phyloP scores from a whole-genome alignment of 2,797 vertebrate genomes.

The Cyclura pinguis region DNA sequence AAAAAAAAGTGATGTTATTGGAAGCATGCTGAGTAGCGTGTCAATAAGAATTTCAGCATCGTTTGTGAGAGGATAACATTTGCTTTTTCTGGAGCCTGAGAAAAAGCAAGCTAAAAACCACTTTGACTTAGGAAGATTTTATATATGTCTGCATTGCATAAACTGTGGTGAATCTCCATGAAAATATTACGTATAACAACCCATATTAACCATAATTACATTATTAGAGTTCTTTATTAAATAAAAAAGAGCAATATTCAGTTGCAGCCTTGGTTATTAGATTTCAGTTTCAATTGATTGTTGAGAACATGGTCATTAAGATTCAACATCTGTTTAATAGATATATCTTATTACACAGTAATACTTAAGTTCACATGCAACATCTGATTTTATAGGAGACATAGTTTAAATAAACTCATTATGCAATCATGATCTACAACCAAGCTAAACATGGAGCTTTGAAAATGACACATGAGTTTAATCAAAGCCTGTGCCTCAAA shows the following conservation, averaged over 20 bases:
- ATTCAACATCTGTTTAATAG: conserved; percentile 84
- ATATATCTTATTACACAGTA: conserved; percentile 83
- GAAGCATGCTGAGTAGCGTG: background rate
- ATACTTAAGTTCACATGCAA: conserved; percentile 80
- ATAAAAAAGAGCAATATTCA: conserved; percentile 72
- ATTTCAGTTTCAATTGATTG: conserved; percentile 82
- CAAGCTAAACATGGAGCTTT: conserved; percentile 79
- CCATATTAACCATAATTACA: conserved; percentile 69
- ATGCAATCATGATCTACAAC: conserved; percentile 81
- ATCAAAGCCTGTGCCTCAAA: conserved; percentile 81
- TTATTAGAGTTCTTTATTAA: conserved; percentile 74
- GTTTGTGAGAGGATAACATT: conserved; percentile 44
- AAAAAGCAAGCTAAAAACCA: conserved; percentile 62
- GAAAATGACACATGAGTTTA: conserved; percentile 83
- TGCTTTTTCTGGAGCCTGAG: conserved; percentile 49
- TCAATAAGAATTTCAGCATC: conserved; percentile 57
- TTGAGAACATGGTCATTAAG: conserved; percentile 82
- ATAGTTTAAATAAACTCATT: conserved; percentile 87
- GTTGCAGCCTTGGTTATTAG: conserved; percentile 79
- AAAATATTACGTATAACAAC: conserved; percentile 68
- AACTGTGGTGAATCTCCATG: conserved; percentile 65
- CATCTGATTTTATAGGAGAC: conserved; percentile 84
- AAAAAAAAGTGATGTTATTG: conserved; percentile 8
- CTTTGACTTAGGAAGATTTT: conserved; percentile 50
- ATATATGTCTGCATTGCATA: conserved; percentile 51